phyloP scores from a whole-genome alignment of 2,888 invertebrate species.

The Deilephila porcellus region DNA sequence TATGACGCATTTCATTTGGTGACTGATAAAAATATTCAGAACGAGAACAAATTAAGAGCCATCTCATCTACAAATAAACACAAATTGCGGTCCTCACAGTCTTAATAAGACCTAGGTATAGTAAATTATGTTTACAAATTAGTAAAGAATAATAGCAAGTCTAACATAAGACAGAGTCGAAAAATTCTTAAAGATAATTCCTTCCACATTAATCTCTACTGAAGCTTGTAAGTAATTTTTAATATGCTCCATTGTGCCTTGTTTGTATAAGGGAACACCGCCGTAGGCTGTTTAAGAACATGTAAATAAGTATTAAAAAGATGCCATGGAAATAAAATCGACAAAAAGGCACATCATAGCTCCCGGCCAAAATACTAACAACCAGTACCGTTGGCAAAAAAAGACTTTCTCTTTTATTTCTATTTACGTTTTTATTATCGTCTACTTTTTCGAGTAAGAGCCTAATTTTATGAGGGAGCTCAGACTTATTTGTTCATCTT shows the following conservation, averaged over 20 bases:
- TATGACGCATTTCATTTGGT: too few species aligned
- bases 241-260: conserved; percentile 34
- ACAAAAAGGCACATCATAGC: conserved; percentile 44
- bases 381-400: conserved; percentile 28
- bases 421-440: too few species aligned
- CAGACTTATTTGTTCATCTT: too few species aligned
- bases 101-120: too few species aligned
- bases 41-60: too few species aligned
- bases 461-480: too few species aligned
- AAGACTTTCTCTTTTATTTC: background rate
- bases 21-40: too few species aligned
- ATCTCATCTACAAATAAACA: too few species aligned
- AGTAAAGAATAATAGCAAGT: too few species aligned
- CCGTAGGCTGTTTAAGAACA: conserved; percentile 46
- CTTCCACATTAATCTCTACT: background rate
- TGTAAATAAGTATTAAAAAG: conserved; percentile 53
- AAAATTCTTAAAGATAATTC: background rate
- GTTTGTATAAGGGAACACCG: conserved; percentile 43
- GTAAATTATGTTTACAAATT: too few species aligned
- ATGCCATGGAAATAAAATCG: conserved; percentile 44
- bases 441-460: too few species aligned
- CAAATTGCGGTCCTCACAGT: too few species aligned
- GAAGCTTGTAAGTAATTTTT: conserved; percentile 31
- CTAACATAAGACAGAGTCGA: background rate
- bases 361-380: conserved; percentile 38